These are phyloP conservation scores for Lithophane ornitopus DNA, from an alignment of 2,888 invertebrate species.

Conservation along the genomic window DNA sequence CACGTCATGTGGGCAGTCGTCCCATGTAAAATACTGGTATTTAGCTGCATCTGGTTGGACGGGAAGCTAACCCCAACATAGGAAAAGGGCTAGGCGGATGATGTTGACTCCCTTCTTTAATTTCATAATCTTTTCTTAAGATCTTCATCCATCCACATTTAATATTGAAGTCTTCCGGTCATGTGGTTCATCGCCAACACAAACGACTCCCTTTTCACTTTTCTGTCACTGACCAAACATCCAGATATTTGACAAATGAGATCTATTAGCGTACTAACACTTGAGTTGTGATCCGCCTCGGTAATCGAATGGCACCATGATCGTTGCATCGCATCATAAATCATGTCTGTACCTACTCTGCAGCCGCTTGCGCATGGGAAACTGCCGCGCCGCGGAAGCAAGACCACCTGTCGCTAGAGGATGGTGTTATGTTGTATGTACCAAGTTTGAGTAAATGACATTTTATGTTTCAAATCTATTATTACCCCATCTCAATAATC, in stretches of 20 bases:
- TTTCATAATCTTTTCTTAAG: too few relatives aligned
- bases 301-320: conserved; percentile 34
- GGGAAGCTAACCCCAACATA: background rate
- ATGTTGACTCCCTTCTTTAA: background rate
- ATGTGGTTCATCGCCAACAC: background rate
- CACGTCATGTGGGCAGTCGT: background rate
- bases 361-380: conserved; percentile 49
- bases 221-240: background rate
- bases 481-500: too few relatives aligned
- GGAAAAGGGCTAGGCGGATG: background rate
- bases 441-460: background rate
- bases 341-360: conserved; percentile 39
- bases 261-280: conserved; percentile 13
- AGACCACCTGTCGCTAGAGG: conserved; percentile 63
- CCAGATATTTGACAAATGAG: conserved; percentile 28
- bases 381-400: conserved; percentile 55
- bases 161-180: too few relatives aligned
- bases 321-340: conserved; percentile 40
- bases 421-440: conserved; percentile 21
- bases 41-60: background rate
- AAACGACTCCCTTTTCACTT: background rate
- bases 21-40: background rate
- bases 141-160: too few relatives aligned
- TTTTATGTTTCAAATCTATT: background rate
- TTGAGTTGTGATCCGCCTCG: conserved; percentile 11